Percentiles rank a stretch among this genome's conserved stretches.
Evolutionary conservation across 2,113 vertebrate species (phyloP).

Genomic region (Anguilla rostrata): DNA sequence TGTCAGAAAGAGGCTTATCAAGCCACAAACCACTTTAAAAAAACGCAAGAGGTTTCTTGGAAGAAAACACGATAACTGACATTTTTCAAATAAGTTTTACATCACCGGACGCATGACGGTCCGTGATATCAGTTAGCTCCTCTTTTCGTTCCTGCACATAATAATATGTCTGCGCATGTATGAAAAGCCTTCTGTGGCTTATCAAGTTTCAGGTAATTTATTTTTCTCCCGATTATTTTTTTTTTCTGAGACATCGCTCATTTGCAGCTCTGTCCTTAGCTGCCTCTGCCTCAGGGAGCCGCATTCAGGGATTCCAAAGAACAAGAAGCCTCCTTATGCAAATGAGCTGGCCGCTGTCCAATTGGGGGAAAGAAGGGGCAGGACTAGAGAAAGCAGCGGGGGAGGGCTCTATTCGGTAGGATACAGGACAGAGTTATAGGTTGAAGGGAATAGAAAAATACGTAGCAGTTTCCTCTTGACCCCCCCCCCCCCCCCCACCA

Average conservation of each 20-base stretch:
- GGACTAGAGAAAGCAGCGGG: neutral
- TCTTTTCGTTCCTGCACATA: too few species aligned
- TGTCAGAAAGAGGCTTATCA: neutral
- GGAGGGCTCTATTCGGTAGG: neutral
- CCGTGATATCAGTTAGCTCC: too few species aligned
- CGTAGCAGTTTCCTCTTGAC: neutral
- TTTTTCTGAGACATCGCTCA: neutral
- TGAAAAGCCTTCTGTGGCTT: too few species aligned
- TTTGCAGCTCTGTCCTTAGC: neutral
- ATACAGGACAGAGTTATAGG: neutral
- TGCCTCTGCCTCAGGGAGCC: neutral
- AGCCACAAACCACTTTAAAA: neutral
- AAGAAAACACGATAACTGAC: neutral
- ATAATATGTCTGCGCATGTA: too few species aligned
- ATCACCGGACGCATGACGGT: too few species aligned
- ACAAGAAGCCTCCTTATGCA: neutral
- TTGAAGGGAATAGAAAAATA: neutral
- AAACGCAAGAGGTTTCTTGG: neutral
- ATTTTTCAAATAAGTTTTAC: too few species aligned
- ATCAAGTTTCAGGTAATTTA: too few species aligned
- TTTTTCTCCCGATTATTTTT: too few species aligned
- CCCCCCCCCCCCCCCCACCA: neutral
- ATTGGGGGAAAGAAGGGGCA: neutral
- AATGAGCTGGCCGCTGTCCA: constrained; percentile 2
- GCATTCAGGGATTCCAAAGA: neutral